Conservation (phyloP, 2,888 invertebrate species). For the Sinohyriopsis cumingii region DNA sequence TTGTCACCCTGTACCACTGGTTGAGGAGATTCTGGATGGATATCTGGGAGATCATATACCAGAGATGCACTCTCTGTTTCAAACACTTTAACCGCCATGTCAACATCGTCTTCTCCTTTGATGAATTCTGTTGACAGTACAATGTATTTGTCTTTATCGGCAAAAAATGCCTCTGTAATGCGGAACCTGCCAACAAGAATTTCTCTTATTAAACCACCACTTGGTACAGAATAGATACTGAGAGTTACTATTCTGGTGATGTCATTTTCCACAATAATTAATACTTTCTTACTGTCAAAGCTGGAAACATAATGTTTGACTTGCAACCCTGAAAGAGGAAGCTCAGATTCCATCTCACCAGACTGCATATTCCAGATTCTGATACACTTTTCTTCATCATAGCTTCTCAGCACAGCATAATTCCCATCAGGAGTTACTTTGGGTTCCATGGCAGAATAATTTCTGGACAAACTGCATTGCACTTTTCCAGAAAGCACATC, state of each 20-base stretch:
- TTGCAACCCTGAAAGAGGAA: slow-evolving; percentile 38
- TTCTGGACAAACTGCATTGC: slow-evolving; percentile 25
- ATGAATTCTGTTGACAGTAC: no score
- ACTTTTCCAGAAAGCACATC: slow-evolving; percentile 32
- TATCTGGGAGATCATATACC: not conserved
- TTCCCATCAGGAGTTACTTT: slow-evolving; percentile 40
- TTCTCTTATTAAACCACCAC: slow-evolving; percentile 12
- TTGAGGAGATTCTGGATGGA: slow-evolving; percentile 33
- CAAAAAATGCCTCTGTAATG: slow-evolving; percentile 29
- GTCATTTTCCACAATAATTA: slow-evolving; percentile 23
- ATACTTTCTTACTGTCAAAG: slow-evolving; percentile 30
- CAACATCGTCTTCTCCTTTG: no score
- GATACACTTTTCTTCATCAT: slow-evolving; percentile 31
- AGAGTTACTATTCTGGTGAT: slow-evolving; percentile 7
- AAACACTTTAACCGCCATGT: no score
- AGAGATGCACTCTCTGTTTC: no score
- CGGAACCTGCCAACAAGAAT: slow-evolving; percentile 21
- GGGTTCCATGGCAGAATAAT: slow-evolving; percentile 40
- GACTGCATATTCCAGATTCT: slow-evolving; percentile 41
- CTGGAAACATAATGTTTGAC: slow-evolving; percentile 36
- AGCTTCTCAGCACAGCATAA: slow-evolving; percentile 43
- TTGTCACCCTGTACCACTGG: slow-evolving; percentile 13
- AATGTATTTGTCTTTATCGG: slow-evolving; percentile 25
- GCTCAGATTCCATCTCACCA: slow-evolving; percentile 20
- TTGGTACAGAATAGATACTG: slow-evolving; percentile 20